Evolutionary conservation across 2,888 invertebrate genomes (phyloP), one percentile per base, ranked within the genome.

Genomic region (Adelognathus sp.): DNA sequence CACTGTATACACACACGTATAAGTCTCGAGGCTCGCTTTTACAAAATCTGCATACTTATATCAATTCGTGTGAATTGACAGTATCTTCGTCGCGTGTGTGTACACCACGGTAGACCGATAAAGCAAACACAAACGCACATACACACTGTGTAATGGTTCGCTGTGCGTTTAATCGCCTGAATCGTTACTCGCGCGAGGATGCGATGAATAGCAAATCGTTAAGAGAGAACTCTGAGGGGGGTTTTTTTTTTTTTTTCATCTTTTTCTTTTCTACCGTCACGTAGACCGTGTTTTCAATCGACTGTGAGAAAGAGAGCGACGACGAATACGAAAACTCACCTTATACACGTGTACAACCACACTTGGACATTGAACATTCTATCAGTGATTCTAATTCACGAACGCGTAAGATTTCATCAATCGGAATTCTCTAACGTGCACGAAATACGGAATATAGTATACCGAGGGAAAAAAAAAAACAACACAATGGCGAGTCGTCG

Each of bases 331-430:
- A 71, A 64, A 39, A 71, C 14, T 14, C 46, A 44, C 36, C 50
- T 18, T 64, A n/a, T 44, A 16, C 18, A 29, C 46, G 44, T 21
- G 16, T 16, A 29, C 27, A 33, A 36, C 39, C 61, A 41, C 41
- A 18, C 60, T 41, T 24, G 54, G 31, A 44, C 52, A 77, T n/a
- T n/a, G n/a, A 54, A 72, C 29, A 66, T 27, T 5, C 71, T 71
- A 71, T 61, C 39, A 74, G 79, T 80, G 66, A 82, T 82, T 80
- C 78, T 80, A 80, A 82, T 82, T 82, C 80, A 74, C 73, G 56
- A 76, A 75, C 75, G 73, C 70, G 29, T 39, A 71, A 78, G 70
- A 80, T 78, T 82, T 78, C 70, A 76, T 80, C 78, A 78, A 73
- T 76, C 63, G 76, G 78, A 80, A 80, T 76, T 80, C 73, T 67